Base-by-base conservation (phyloP, 2,888 invertebrate species). In the Neria commutata region DNA sequence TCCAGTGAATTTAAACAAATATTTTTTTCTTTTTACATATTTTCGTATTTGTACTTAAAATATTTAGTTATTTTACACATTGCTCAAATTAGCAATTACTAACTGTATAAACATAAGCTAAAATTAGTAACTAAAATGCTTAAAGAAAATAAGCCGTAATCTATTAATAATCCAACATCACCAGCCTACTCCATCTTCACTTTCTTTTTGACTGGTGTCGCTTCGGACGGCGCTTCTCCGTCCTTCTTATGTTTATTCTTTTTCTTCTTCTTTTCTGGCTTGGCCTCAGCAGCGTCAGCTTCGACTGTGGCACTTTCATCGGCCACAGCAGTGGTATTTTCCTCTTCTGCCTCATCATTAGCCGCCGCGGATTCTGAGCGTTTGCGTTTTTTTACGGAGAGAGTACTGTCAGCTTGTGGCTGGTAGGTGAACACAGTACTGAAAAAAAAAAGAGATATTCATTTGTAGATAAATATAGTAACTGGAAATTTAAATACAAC, bases 351-450 rank as follows among this genome's bases (percentile, higher is more conserved):
- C 19, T 62, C 63, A 3, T 58, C 61, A 5, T n/a, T 60, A 1
- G 40, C 29, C 14, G 66, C 58, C 62, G 80, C 78, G 1, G 76
- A 78, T 46, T 83, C 84, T 62, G 86, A 85, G 16, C 84, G 80
- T 68, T 87, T 87, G 49, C 80, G 73, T 57, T 81, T 80, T 62
- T 79, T 80, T 0, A 71, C 69, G 4, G 88, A 87, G 40, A 95
- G 79, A 0, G 95, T 94, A 46, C 91, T 92, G 82, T 97, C 97
- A 0, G 87, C 90, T 2, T 89, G 91, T 8, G 86, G 84, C 47
- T 90, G 87, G 83, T 95, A 95, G 37, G 91, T 88, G 68, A 89
- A 85, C 52, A 94, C 87, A 84, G 95, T 92, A 71, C 94, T 81
- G 57, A 26, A 68, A 64, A 56, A 49, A 45, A 14, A 40, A 33